Base-by-base conservation (phyloP, 2,888 invertebrate species). In the Chymomyza fuscimana region DNA sequence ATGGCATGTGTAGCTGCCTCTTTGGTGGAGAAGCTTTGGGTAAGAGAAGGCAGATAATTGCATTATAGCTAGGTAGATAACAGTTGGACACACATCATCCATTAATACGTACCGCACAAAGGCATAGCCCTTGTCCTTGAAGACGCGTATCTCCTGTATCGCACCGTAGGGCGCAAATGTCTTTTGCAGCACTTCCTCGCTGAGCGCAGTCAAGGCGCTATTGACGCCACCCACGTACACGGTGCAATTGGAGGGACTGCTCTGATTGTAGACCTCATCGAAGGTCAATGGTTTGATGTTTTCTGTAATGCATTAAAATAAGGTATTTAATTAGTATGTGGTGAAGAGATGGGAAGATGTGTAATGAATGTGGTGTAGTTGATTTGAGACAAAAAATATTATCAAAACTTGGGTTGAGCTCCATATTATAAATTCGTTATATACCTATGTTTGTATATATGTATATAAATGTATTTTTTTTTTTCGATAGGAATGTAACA, bases 101-200 rank as follows among this genome's bases (percentile, higher is more conserved):
- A 32, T 15, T 16, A 9, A 25, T 69, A 87, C 92, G 92, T 92
- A 96, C 97, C 97, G 95, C 90, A 99, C 96, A 92, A 99, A 99
- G 87, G 99, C 98, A 91, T 99, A 99, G 87, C 99, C 99, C 92
- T 99, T 99, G 91, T 99, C 99, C 93, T 99, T 99, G 93, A 99
- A 99, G 86, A 99, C 98, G 83, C 99, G 94, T 85, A 99, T 97
- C 94, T 99, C 99, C 93, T 98, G 97, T 91, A 99, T 99, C 89
- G 96, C 96, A 75, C 99, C 99, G 92, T 97, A 99, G 25, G 96
- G 96, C 80, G 96, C 95, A 93, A 99, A 99, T 67, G 97, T 97
- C 93, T 98, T 97, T 93, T 98, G 97, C 94, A 99, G 96, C 88
- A 99, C 94, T 91, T 99, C 99, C 93, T 99, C 99, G 88, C 96